Evolutionary conservation across 2,888 invertebrate genomes (phyloP), one percentile per base, ranked within the genome.

Genomic region (Rutpela maculata): DNA sequence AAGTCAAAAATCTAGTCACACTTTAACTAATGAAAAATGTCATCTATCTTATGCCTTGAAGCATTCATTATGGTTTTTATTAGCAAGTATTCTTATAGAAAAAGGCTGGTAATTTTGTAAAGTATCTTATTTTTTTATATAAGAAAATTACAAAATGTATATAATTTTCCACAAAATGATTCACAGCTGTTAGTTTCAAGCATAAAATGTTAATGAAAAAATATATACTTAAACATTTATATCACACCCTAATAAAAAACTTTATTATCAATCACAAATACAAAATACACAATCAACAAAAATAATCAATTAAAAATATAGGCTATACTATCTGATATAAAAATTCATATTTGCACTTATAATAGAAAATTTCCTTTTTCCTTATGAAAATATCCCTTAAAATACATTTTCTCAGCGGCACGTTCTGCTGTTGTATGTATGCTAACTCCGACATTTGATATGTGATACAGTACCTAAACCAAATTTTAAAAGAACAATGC

Each of bases 261-360:
- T 57, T 69, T 69, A 69, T 69, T 69, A 69, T 35, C 57, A 18
- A 69, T 69, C 31, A 56, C 18, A 59, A 35, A 26, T 59, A 57
- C n/a, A 57, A 35, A 38, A 35, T 57, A 69, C 18, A 68, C 56
- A 68, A 26, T 31, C 17, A 69, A 69, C 59, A 69, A 69, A 57
- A 57, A 31, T 17, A 35, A 35, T 59, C 35, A 56, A 62, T n/a
- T 26, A 69, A 68, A 56, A 55, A 22, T 68, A 68, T 68, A 55
- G 17, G 31, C 57, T 35, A 59, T 31, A 22, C 11, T 12, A 35
- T 67, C 26, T 26, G 17, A 66, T 55, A 67, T 19, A 55, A 55
- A n/a, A 56, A 67, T 19, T 67, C 22, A 67, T 66, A 55, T 67
- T 67, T 67, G 55, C 67, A 55, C 67, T 18, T 18, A 65, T n/a